These are phyloP conservation scores for Phymastichus coffea DNA, from an alignment of 1,140 invertebrate species.

Conservation along the genomic window DNA sequence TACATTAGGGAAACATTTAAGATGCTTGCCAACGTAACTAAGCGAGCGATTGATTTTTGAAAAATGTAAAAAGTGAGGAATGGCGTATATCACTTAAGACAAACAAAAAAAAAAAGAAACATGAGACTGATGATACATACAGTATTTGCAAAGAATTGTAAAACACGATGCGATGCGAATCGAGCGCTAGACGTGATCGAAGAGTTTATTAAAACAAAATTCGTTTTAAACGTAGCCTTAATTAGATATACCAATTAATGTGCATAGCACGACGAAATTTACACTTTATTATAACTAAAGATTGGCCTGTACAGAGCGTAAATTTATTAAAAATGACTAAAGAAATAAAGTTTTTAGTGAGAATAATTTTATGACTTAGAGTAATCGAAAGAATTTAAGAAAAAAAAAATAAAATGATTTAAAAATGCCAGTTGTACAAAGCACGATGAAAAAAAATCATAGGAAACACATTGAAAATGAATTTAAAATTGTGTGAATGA, in stretches of 20 bases:
- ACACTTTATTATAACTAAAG: constrained; percentile 35
- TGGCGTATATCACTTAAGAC: constrained; percentile 13
- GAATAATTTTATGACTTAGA: constrained; percentile 54
- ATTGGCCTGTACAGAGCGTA: constrained; percentile 49
- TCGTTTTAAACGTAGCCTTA: constrained; percentile 46
- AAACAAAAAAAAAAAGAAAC: constrained; percentile 34
- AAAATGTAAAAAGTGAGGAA: background rate
- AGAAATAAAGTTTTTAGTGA: constrained; percentile 44
- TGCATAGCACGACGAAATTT: constrained; percentile 36
- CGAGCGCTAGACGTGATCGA: background rate
- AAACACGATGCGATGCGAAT: constrained; percentile 26
- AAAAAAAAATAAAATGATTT: no score
- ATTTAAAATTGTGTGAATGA: constrained; percentile 7
- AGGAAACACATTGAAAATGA: background rate
- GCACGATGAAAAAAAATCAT: constrained; percentile 16
- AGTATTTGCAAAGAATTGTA: constrained; percentile 53
- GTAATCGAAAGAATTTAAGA: constrained; percentile 36
- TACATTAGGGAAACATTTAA: background rate
- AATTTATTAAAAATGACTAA: constrained; percentile 8
- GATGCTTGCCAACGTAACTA: background rate
- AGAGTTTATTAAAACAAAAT: constrained; percentile 24
- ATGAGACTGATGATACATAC: constrained; percentile 56
- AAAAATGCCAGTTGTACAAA: constrained; percentile 57
- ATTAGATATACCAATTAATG: constrained; percentile 45
- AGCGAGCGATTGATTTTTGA: background rate